phyloP scores from a whole-genome alignment of 2,113 vertebrate genomes.

The Gasterosteus aculeatus region DNA sequence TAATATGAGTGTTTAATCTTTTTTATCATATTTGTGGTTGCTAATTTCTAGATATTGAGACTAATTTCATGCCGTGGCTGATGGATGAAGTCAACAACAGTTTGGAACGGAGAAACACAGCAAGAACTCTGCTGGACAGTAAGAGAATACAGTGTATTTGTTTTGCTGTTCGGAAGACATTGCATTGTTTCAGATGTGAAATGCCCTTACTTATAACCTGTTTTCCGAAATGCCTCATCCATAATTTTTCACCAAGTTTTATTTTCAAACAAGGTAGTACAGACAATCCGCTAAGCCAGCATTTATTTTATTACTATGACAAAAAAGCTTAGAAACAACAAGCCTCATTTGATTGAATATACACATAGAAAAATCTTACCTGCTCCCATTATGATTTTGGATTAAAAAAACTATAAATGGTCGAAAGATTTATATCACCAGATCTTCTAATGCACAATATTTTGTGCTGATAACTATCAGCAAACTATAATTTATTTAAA shows the following conservation, averaged over 20 bases:
- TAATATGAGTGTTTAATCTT: background rate
- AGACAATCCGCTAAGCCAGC: background rate
- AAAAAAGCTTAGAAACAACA: background rate
- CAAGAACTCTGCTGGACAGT: constrained; percentile 88
- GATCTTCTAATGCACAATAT: background rate
- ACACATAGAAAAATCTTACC: background rate
- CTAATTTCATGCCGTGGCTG: constrained; percentile 89
- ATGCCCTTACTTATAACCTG: background rate
- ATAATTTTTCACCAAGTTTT: background rate
- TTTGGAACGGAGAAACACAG: constrained; percentile 80
- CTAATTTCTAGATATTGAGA: constrained; percentile 87
- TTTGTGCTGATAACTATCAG: no score
- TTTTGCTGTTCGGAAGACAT: background rate
- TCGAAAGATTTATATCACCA: background rate
- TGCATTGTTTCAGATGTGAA: background rate
- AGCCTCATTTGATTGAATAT: background rate
- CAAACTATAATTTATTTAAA: background rate
- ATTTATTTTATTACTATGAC: background rate
- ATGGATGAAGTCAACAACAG: constrained; percentile 83
- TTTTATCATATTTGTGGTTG: constrained; percentile 17
- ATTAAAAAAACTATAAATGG: background rate
- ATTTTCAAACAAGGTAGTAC: background rate
- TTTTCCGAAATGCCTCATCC: background rate
- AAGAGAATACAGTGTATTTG: constrained; percentile 67
- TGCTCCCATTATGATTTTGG: background rate